A percentile compares a stretch with the other conserved stretches of the same genome.
phyloP scores from a whole-genome alignment of 2,888 invertebrate genomes.

The Sarcophaga caerulescens region DNA sequence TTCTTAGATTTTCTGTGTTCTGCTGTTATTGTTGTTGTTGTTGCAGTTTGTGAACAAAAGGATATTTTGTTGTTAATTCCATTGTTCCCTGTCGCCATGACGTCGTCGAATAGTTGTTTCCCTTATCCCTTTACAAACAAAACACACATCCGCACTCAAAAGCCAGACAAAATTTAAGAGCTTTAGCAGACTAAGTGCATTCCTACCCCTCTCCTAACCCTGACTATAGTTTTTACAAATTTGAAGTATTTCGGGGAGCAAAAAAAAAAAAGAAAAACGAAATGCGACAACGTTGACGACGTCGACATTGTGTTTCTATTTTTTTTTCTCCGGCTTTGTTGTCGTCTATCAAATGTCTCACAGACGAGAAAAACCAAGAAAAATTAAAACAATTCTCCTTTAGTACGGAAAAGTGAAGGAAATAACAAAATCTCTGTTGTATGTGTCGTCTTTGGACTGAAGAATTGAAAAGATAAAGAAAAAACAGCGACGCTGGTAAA shows the following conservation, averaged over 20 bases:
- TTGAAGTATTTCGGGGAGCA: slow-evolving; percentile 36
- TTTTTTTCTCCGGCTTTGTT: background rate
- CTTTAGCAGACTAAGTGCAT: slow-evolving; percentile 64
- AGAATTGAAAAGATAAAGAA: background rate
- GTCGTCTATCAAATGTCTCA: slow-evolving; percentile 42
- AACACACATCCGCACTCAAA: background rate
- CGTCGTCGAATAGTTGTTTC: slow-evolving; percentile 62
- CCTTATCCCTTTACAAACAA: slow-evolving; percentile 4
- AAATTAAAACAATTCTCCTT: slow-evolving; percentile 17
- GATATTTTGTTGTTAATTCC: slow-evolving; percentile 62
- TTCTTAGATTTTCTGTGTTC: background rate
- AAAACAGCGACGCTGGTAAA: background rate
- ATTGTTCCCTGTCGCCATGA: slow-evolving; percentile 62
- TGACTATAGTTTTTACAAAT: slow-evolving; percentile 4
- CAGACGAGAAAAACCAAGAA: background rate
- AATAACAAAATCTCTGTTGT: slow-evolving; percentile 55
- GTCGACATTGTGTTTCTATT: background rate
- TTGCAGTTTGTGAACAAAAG: slow-evolving; percentile 38
- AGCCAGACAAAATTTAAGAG: slow-evolving; percentile 34
- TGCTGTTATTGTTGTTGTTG: background rate
- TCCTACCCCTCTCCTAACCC: background rate
- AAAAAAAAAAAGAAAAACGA: slow-evolving; percentile 3
- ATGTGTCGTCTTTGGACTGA: slow-evolving; percentile 29
- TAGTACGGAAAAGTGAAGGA: slow-evolving; percentile 47
- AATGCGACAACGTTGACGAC: slow-evolving; percentile 25